These are phyloP conservation scores for Homalodisca vitripennis DNA, from an alignment of 1,140 invertebrate genomes.

Conservation along the genomic window DNA sequence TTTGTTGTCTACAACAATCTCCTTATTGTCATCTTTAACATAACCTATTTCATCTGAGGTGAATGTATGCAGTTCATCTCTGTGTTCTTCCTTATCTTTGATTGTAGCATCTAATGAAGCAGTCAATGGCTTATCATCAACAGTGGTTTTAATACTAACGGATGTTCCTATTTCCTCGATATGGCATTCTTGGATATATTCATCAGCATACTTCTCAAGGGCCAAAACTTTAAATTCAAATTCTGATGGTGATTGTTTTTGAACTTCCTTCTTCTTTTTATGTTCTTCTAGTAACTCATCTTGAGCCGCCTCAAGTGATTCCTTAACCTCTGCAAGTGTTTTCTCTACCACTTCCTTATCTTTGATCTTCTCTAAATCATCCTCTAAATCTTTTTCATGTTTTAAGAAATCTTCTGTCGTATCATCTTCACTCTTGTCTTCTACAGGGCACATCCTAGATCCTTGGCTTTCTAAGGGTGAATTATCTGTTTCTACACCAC, in stretches of 20 bases:
- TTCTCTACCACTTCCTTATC: constrained; percentile 38
- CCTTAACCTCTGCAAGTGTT: constrained; percentile 43
- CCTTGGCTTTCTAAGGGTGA: constrained; percentile 62
- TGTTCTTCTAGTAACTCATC: constrained; percentile 45
- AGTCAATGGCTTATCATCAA: background rate
- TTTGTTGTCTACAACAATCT: constrained; percentile 15
- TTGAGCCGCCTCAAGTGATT: constrained; percentile 46
- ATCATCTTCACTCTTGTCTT: constrained; percentile 29
- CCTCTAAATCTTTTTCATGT: constrained; percentile 28
- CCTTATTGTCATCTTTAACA: background rate
- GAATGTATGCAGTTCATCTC: constrained; percentile 35
- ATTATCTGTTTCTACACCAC: constrained; percentile 63
- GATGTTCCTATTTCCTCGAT: constrained; percentile 37
- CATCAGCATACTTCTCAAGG: constrained; percentile 45
- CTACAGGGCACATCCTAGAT: constrained; percentile 42
- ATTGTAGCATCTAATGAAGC: constrained; percentile 16
- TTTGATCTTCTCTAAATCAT: constrained; percentile 19
- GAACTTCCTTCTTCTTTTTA: constrained; percentile 44
- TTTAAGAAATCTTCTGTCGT: constrained; percentile 17
- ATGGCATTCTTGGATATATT: constrained; percentile 40
- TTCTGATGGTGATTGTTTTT: constrained; percentile 70
- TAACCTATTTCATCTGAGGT: background rate
- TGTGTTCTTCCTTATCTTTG: constrained; percentile 33
- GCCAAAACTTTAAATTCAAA: constrained; percentile 62
- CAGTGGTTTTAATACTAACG: background rate